These are phyloP conservation scores for Phenganax stokvisi DNA, from an alignment of 92 coral and sea anemone species.

Conservation along the genomic window DNA sequence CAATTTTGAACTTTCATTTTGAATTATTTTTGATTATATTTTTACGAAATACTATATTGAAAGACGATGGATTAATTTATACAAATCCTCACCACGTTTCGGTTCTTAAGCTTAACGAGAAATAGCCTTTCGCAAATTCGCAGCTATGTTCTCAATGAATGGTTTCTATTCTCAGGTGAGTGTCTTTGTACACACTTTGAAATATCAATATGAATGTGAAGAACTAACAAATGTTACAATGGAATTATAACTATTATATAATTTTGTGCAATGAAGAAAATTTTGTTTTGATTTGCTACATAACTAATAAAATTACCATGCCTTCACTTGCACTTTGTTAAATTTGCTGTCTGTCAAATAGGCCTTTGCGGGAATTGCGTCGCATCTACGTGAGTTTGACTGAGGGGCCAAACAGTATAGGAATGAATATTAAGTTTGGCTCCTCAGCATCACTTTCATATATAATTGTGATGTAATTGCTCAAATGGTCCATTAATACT, in stretches of 20 bases:
- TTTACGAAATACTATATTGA: not conserved
- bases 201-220: not conserved
- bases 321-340: too few relatives aligned
- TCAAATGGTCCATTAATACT: too few relatives aligned
- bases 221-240: not conserved
- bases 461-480: too few relatives aligned
- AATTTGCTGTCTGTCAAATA: too few relatives aligned
- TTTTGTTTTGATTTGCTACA: not conserved
- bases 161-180: slow-evolving; percentile 37
- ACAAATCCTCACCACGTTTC: not conserved
- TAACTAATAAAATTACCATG: not conserved
- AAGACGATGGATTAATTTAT: not conserved
- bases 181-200: not conserved
- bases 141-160: slow-evolving; percentile 37
- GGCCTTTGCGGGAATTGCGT: too few relatives aligned
- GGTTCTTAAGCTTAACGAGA: not conserved
- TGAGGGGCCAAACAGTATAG: too few relatives aligned
- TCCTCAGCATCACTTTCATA: too few relatives aligned
- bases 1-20: not conserved
- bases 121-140: not conserved
- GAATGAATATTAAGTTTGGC: too few relatives aligned
- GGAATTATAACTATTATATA: too few relatives aligned
- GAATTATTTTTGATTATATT: not conserved
- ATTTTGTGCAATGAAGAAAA: too few relatives aligned
- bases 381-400: too few relatives aligned